Evolutionary conservation across 2,113 vertebrate species (phyloP), one percentile per base, ranked within the genome.

Genomic region (Lonchura striata): DNA sequence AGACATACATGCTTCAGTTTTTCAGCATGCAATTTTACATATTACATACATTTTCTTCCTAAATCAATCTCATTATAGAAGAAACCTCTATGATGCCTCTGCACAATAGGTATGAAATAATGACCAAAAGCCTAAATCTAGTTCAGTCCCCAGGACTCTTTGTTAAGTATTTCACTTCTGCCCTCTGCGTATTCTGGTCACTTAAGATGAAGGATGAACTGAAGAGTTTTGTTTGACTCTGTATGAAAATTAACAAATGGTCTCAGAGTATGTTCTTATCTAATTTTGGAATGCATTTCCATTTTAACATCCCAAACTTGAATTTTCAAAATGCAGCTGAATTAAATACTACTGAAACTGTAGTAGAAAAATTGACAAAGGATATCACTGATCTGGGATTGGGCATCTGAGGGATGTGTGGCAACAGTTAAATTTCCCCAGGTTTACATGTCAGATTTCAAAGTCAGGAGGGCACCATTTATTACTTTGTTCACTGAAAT

Each of bases 1-100:
- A 23, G 13, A 9, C 10, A 21, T 46, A 37, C 0, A 0, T 35
- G 8, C 25, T 24, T 7, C 27, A 79, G 7, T 7, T 12, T 42
- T 74, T 75, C 46, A 22, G 12, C 23, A 33, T 71, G 25, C 1
- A 11, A 28, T 11, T 46, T 6, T 75, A 47, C 3, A 8, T 68
- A 41, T 50, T 42, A 30, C 3, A 7, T 65, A 2, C 39, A 72
- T 53, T 75, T 84, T 78, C 16, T 54, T 47, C 59, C 42, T 63
- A 65, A 88, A 66, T 11, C 7, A 50, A 31, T 64, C 28, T 69
- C 15, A 70, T 71, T 63, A 13, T 37, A 49, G 11, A 23, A 69
- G 56, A 86, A 56, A 25, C 8, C 4, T 37, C 23, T 78, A 53
- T 80, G n/a, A 64, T 80, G 7, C 1, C 19, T 68, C 76, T 81